Base-by-base conservation (phyloP, 2,888 invertebrate species). In the Digitonthophagus gazella region DNA sequence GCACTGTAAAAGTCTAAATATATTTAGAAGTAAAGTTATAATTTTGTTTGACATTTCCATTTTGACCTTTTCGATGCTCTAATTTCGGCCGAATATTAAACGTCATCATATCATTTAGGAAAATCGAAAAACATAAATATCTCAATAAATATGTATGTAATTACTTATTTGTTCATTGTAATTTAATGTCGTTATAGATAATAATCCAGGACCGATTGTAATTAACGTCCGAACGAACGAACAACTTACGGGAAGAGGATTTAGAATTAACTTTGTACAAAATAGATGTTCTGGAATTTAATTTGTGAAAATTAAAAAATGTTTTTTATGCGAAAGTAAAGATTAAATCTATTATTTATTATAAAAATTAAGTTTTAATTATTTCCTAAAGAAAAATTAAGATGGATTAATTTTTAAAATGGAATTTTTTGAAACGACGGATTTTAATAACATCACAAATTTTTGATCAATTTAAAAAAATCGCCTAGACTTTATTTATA, bases 201-300 rank as follows among this genome's bases (percentile, higher is more conserved):
- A 80, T 28, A 86, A 86, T 73, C 87, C 87, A 61, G 92, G 93
- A 15, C 92, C 92, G 5, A 90, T 92, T 74, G 84, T 90, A 15
- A 82, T 92, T 70, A 87, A 88, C 80, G 89, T 93, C 74, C 85
- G 89, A 78, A 89, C 89, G 11, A 89, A 92, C 76, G 85, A 85
- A 68, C 85, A 86, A 55, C 86, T 87, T 71, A 88, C 88, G 56
- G 92, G 91, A 54, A 83, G 88, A 72, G 92, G 93, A 1, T 93
- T 92, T 80, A 88, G 86, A 76, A 78, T 93, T 65, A 83, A 85
- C 75, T 93, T 91, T 80, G 86, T 86, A 76, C 92, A 92, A 81
- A 90, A 91, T 79, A 80, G 84, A 65, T 93, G 93, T 79, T 73
- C 69, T 6, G 63, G 28, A 54, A 55, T 15, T 56, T 55, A 44